Base-by-base conservation (phyloP, 2,797 vertebrate genomes). In the Lepidocolaptes lacrymiger region DNA sequence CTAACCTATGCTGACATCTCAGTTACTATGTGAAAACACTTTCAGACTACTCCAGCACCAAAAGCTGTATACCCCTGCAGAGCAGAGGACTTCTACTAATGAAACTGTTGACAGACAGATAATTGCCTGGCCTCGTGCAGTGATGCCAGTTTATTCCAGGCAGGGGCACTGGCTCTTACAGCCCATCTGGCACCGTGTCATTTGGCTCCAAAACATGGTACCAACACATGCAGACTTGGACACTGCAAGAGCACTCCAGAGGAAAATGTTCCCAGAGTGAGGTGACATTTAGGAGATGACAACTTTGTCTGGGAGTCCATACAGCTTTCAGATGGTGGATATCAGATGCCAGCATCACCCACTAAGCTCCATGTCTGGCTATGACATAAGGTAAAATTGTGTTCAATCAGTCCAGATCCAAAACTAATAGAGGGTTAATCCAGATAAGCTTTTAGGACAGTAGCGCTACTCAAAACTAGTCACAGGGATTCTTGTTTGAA, bases 391-490 rank as follows among this genome's bases (percentile, higher is more conserved):
- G 21, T 37, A 39, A 23, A 81, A 81, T 26, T 4, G 1, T 2
- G 0, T 89, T 88, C 54, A 81, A 66, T 34, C n/a, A 69, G 30
- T n/a, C 32, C 76, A n/a, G 24, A 66, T 56, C 52, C 73, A 86
- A 95, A 91, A 86, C 37, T 73, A 88, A 68, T 30, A 76, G 66
- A 55, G 30, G 9, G 39, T 72, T 84, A 90, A 93, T 81, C 63
- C 55, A 90, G 83, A 78, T 89, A 91, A 79, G 34, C 52, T 91
- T 91, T 80, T 51, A 89, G 93, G 78, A 92, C 64, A 71, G 85
- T 75, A 77, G 64, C 61, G 21, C 43, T 84, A 69, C 85, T 61
- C 59, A 59, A 93, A 91, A 73, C 15, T 27, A 37, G 62, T 69
- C 23, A 5, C 37, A 52, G 23, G 17, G 41, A 61, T 85, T 71